Evolutionary conservation across 2,888 invertebrate genomes (phyloP).

Genomic region (Dascillus cervinus): DNA sequence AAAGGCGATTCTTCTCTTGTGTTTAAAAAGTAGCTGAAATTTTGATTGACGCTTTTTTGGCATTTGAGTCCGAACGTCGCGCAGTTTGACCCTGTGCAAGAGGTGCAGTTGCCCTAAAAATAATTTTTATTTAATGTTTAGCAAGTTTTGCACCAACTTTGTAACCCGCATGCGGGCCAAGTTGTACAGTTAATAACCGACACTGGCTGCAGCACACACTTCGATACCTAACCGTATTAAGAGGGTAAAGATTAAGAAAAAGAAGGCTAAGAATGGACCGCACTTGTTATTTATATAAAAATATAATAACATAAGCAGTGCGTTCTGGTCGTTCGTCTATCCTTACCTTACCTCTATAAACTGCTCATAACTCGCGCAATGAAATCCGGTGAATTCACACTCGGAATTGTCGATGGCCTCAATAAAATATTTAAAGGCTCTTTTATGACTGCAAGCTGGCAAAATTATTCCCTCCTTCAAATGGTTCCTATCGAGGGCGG

Average conservation of each 20-base stretch:
- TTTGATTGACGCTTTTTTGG: slow-evolving; percentile 21
- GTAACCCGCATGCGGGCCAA: too few relatives aligned
- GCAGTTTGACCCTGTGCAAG: slow-evolving; percentile 27
- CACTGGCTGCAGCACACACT: too few relatives aligned
- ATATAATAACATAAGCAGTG: too few relatives aligned
- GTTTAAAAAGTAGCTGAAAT: slow-evolving; percentile 32
- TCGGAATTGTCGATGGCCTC: slow-evolving; percentile 33
- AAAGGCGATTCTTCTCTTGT: slow-evolving; percentile 31
- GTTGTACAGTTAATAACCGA: too few relatives aligned
- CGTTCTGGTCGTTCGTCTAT: too few relatives aligned
- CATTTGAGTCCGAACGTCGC: slow-evolving; percentile 31
- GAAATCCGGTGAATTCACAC: slow-evolving; percentile 37
- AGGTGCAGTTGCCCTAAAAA: slow-evolving; percentile 30
- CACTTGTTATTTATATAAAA: too few relatives aligned
- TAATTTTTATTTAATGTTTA: slow-evolving; percentile 3
- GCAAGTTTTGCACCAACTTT: too few relatives aligned
- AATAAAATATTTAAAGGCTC: slow-evolving; percentile 41
- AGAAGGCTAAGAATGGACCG: too few relatives aligned
- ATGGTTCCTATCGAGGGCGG: slow-evolving; percentile 26
- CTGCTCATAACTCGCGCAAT: slow-evolving; percentile 30
- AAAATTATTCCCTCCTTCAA: slow-evolving; percentile 34
- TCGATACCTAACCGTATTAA: too few relatives aligned
- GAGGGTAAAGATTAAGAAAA: too few relatives aligned
- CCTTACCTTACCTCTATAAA: slow-evolving; percentile 25
- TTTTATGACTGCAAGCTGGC: slow-evolving; percentile 41